Evolutionary conservation across 1,140 invertebrate species (phyloP).

Genomic region (Pseudomyrmex concolor): DNA sequence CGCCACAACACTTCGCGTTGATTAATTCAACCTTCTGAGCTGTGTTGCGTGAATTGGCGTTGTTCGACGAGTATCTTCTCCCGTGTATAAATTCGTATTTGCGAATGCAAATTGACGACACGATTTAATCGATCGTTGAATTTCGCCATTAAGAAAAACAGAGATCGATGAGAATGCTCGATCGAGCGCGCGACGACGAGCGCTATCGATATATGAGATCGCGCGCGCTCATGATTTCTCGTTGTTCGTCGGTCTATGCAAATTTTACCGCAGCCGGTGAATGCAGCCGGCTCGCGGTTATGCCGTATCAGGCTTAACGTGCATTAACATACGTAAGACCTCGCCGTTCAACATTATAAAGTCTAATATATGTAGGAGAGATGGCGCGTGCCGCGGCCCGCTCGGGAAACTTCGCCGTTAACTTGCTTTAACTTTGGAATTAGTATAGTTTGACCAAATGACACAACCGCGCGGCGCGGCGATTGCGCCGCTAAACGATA

Average conservation of each 20-base stretch:
- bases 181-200: too few species aligned
- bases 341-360: conserved; percentile 68
- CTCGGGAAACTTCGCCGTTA: conserved; percentile 50
- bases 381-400: conserved; percentile 66
- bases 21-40: conserved; percentile 45
- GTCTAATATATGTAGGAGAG: conserved; percentile 68
- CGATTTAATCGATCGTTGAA: background rate
- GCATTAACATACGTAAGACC: conserved; percentile 76
- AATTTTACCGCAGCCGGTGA: conserved; percentile 32
- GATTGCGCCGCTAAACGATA: conserved; percentile 20
- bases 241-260: conserved; percentile 43
- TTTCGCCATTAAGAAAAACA: background rate
- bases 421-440: conserved; percentile 58
- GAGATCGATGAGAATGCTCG: too few species aligned
- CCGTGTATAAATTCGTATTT: too few species aligned
- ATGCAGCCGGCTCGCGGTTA: conserved; percentile 26
- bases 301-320: conserved; percentile 74
- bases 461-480: conserved; percentile 16
- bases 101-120: conserved; percentile 1
- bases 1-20: conserved; percentile 15
- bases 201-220: conserved; percentile 1
- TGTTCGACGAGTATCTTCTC: too few species aligned
- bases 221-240: background rate
- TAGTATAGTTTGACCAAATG: conserved; percentile 63
- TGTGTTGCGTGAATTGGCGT: too few species aligned